phyloP scores from a whole-genome alignment of 2,888 invertebrate genomes.

The Hypolimnas misippus region DNA sequence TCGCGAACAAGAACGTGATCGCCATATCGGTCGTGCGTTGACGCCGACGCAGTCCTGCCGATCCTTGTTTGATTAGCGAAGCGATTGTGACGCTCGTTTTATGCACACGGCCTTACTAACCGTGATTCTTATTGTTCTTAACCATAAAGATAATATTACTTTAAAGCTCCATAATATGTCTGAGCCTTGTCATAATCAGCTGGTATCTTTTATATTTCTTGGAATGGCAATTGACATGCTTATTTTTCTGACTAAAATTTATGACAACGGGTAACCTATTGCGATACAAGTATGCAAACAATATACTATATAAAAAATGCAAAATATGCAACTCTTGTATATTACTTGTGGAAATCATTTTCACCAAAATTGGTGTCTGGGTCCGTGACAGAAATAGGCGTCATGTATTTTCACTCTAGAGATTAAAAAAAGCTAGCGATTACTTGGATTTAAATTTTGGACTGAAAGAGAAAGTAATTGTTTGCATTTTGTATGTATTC shows the following conservation, averaged over 20 bases:
- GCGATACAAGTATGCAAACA: no score
- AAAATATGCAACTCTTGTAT: no score
- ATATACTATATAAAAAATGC: no score
- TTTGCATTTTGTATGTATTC: no score
- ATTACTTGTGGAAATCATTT: no score
- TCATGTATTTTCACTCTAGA: no score
- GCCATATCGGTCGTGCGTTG: slow-evolving; percentile 48
- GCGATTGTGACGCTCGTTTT: slow-evolving; percentile 26
- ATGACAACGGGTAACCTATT: no score
- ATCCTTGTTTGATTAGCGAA: slow-evolving; percentile 52
- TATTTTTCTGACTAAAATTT: slow-evolving; percentile 5
- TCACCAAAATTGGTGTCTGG: no score
- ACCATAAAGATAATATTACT: not conserved
- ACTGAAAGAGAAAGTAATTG: no score
- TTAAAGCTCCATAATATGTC: not conserved
- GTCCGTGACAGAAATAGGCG: no score
- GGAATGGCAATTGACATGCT: slow-evolving; percentile 21
- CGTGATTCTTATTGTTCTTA: not conserved
- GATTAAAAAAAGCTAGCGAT: no score
- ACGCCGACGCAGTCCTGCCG: slow-evolving; percentile 54
- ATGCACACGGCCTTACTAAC: slow-evolving; percentile 35
- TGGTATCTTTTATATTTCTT: slow-evolving; percentile 1
- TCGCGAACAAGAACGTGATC: slow-evolving; percentile 52
- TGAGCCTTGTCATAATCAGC: not conserved
- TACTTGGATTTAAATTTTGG: no score